Evolutionary conservation across 2,113 vertebrate species (phyloP).

Genomic region (Gadus chalcogrammus): DNA sequence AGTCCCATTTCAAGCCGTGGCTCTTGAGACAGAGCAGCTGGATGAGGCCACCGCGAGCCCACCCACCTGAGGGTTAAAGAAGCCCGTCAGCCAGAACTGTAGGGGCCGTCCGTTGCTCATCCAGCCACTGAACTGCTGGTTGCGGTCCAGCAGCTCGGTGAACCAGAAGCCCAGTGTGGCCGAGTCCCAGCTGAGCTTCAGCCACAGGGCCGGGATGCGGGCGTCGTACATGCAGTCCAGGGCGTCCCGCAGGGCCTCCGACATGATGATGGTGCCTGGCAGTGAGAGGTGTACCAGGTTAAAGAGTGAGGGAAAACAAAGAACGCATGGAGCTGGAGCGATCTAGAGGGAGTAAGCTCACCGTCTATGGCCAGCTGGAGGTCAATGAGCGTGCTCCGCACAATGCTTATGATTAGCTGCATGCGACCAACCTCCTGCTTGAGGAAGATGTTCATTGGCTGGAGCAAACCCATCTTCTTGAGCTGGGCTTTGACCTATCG

Average conservation of each 20-base stretch:
- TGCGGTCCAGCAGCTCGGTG: constrained; percentile 81
- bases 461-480: constrained; percentile 76
- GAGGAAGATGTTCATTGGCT: constrained; percentile 83
- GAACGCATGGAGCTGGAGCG: not conserved
- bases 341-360: constrained; percentile 22
- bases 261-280: constrained; percentile 82
- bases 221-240: constrained; percentile 81
- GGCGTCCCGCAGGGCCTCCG: constrained; percentile 79
- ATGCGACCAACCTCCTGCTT: constrained; percentile 81
- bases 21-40: not conserved
- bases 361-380: constrained; percentile 81
- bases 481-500: constrained; percentile 75
- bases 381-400: constrained; percentile 76
- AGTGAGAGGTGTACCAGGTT: not conserved
- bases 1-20: too few relatives aligned
- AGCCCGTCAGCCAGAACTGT: constrained; percentile 83
- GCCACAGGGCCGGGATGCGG: constrained; percentile 76
- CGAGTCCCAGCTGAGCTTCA: constrained; percentile 79
- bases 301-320: constrained; percentile 1
- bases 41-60: not conserved
- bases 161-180: constrained; percentile 84
- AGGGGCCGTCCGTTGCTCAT: constrained; percentile 69
- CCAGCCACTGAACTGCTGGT: constrained; percentile 79
- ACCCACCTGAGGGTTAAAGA: constrained; percentile 82
- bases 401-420: constrained; percentile 75